Base-by-base conservation (phyloP, 2,888 invertebrate genomes). In the Aphidoletes aphidimyza region DNA sequence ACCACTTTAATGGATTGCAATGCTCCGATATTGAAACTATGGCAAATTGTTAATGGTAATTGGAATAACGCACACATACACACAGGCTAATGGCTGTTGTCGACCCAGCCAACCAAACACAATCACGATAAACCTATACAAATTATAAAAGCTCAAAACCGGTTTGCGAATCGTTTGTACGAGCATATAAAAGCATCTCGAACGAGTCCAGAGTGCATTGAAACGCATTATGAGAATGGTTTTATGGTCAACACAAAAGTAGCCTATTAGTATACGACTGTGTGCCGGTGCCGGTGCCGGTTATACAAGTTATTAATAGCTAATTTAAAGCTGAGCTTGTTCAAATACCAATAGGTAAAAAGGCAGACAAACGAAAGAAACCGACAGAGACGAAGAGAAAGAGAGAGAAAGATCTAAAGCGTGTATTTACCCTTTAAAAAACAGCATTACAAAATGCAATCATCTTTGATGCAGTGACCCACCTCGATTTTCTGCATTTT, bases 261-360 rank as follows among this genome's bases (percentile, higher is more conserved):
- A 81, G 81, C 81, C 81, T 37, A 81, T 81, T 37, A 81, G 81
- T 37, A n/a, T n/a, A n/a, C n/a, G n/a, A n/a, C n/a, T n/a, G n/a
- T n/a, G n/a, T n/a, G n/a, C n/a, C n/a, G n/a, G 9, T 81, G 36
- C 37, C 37, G 37, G 37, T 22, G 22, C 81, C 37, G 6, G 37
- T n/a, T 81, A 37, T 37, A n/a, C 81, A 81, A 81, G 81, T 81
- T 81, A 81, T 81, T 81, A 81, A 81, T 81, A 37, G 81, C 81
- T 81, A 81, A 69, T 81, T 81, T n/a, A 37, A 37, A 22, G 37
- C 37, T 37, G 11, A 22, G n/a, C 6, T 34, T 69, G 34, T 36
- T 36, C 19, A 54, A 6, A 22, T 22, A 22, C 2, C n/a, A 22
- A 54, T 14, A 19, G 17, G 47, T 47, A 47, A 2, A 47, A 47